Percentiles rank a stretch among this genome's conserved stretches.
These are phyloP conservation scores for Ibycter americanus DNA, from an alignment of 2,797 vertebrate species.

Conservation along the genomic window DNA sequence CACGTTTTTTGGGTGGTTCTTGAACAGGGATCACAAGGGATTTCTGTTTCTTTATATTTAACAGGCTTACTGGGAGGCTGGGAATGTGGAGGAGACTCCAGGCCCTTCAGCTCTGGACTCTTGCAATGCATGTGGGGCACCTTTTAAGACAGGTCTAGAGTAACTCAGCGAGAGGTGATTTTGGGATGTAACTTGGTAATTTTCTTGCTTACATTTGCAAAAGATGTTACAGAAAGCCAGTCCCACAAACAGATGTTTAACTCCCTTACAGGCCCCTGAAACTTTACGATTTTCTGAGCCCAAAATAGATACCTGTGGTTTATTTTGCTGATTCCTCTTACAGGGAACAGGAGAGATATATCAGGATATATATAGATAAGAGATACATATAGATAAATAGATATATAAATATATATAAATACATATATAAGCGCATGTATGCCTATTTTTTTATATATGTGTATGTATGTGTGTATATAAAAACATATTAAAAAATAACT, in stretches of 20 bases:
- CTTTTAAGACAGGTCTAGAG: neutral
- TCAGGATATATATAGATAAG: neutral
- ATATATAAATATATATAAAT: no score
- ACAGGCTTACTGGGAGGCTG: neutral
- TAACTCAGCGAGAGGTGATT: fast-evolving
- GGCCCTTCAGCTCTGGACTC: neutral
- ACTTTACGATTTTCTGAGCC: neutral
- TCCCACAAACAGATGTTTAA: neutral
- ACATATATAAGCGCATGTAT: neutral
- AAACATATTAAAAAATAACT: neutral
- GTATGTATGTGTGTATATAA: fast-evolving
- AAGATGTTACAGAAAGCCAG: neutral
- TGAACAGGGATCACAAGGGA: neutral
- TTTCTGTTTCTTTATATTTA: neutral
- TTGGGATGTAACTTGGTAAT: neutral
- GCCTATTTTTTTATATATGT: neutral
- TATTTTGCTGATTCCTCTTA: neutral
- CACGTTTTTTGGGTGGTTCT: neutral
- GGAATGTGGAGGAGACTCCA: fast-evolving
- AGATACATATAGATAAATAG: neutral
- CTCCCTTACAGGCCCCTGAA: neutral
- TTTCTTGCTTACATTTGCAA: neutral
- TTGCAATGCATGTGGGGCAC: neutral
- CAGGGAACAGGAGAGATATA: neutral
- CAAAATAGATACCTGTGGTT: neutral